These are phyloP conservation scores for Dryobotodes eremita DNA, from an alignment of 2,888 invertebrate species.

Conservation along the genomic window DNA sequence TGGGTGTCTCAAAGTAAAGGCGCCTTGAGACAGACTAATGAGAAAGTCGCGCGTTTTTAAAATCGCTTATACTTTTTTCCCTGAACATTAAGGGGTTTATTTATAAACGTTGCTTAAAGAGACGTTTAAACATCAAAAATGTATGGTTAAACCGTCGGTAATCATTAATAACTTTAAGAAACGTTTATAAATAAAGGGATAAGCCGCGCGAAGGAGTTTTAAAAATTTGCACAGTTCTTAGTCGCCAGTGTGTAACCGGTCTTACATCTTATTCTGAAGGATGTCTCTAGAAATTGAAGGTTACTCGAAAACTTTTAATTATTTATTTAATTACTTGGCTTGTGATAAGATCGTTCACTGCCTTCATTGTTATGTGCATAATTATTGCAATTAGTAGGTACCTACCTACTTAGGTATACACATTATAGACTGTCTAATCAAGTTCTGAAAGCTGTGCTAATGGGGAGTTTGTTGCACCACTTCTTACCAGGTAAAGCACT, in stretches of 20 bases:
- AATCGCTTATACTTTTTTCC: background rate
- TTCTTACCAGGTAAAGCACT: background rate
- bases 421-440: background rate
- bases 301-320: slow-evolving; percentile 5
- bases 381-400: slow-evolving; percentile 16
- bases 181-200: too few species aligned
- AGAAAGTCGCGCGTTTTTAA: background rate
- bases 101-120: too few species aligned
- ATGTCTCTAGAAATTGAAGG: slow-evolving; percentile 15
- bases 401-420: background rate
- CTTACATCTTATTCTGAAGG: slow-evolving; percentile 8
- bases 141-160: too few species aligned
- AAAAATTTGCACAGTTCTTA: background rate
- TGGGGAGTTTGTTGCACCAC: background rate
- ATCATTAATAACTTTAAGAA: too few species aligned
- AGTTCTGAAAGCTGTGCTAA: background rate
- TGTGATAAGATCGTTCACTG: slow-evolving; percentile 44
- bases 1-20: background rate
- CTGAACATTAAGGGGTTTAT: too few species aligned
- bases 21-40: background rate
- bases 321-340: slow-evolving; percentile 1
- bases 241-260: slow-evolving; percentile 18
- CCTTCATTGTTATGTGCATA: slow-evolving; percentile 20
- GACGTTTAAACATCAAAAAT: too few species aligned
- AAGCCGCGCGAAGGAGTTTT: background rate